Percentiles rank a stretch among this genome's conserved stretches.
Evolutionary conservation across 2,113 vertebrate genomes (phyloP).

Genomic region (Erythrolamprus reginae): DNA sequence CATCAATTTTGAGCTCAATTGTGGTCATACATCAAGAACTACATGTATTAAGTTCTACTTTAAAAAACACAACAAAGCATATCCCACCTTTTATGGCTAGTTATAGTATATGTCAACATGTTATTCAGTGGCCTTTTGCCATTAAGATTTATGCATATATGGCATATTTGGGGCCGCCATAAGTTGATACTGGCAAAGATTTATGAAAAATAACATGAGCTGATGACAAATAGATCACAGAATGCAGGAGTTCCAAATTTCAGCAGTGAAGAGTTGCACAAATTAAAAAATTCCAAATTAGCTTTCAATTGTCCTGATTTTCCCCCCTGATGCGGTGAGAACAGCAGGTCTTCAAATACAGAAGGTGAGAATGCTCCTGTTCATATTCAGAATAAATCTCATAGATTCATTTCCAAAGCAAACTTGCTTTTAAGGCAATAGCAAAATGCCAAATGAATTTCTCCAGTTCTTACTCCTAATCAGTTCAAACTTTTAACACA

Average conservation of each 20-base stretch:
- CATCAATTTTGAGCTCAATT: no score
- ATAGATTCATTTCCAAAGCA: neutral
- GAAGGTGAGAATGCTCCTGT: neutral
- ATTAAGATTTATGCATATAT: no score
- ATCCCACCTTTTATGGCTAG: neutral
- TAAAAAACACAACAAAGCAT: neutral
- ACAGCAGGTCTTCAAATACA: neutral
- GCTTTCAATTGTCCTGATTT: neutral
- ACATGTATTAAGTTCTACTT: neutral
- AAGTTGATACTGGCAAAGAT: conserved; percentile 22
- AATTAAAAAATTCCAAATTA: neutral
- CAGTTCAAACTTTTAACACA: neutral
- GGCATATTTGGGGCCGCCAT: neutral
- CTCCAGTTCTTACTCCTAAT: neutral
- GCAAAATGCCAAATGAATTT: neutral
- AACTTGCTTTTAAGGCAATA: neutral
- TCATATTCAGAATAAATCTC: neutral
- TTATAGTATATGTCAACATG: neutral
- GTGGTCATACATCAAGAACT: no score
- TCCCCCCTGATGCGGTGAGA: neutral
- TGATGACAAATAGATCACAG: neutral
- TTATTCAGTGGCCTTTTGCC: neutral
- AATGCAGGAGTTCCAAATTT: neutral
- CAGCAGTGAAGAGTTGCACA: neutral
- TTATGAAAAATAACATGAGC: conserved; percentile 19